These are phyloP conservation scores for Hymenopus coronatus DNA, from an alignment of 2,888 invertebrate species.

Conservation along the genomic window DNA sequence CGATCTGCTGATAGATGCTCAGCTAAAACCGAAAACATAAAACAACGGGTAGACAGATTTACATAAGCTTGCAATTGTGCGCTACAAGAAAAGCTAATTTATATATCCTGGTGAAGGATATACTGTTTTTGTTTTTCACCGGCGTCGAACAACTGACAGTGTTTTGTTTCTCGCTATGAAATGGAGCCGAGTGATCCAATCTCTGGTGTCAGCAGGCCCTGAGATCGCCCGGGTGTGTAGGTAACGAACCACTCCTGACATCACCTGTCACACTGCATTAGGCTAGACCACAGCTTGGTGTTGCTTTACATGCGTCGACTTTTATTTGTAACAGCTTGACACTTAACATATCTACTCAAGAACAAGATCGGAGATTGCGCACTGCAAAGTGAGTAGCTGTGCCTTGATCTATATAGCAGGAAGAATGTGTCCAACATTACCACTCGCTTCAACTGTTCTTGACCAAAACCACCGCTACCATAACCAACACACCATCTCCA, in stretches of 20 bases:
- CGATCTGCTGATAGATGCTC: too few species aligned
- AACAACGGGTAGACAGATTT: too few species aligned
- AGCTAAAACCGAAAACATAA: too few species aligned
- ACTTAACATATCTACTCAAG: not conserved
- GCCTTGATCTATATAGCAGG: not conserved
- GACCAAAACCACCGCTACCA: not conserved
- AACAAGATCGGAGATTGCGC: not conserved
- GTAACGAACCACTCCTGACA: constrained; percentile 16
- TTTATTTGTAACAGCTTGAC: not conserved
- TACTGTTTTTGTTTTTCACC: not conserved
- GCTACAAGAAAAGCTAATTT: not conserved
- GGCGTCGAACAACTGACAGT: not conserved
- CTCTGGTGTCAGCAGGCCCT: constrained; percentile 13
- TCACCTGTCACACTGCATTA: constrained; percentile 15
- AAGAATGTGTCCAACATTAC: not conserved
- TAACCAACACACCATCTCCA: too few species aligned
- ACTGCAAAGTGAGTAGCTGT: not conserved
- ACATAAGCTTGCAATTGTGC: not conserved
- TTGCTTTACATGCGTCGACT: constrained; percentile 2
- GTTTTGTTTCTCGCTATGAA: not conserved
- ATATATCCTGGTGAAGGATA: not conserved
- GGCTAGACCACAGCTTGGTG: not conserved
- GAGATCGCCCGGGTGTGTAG: not conserved
- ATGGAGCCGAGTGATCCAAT: constrained; percentile 8
- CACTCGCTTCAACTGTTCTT: not conserved